Base-by-base conservation (phyloP, 2,113 vertebrate genomes). In the Capreolus pygargus region DNA sequence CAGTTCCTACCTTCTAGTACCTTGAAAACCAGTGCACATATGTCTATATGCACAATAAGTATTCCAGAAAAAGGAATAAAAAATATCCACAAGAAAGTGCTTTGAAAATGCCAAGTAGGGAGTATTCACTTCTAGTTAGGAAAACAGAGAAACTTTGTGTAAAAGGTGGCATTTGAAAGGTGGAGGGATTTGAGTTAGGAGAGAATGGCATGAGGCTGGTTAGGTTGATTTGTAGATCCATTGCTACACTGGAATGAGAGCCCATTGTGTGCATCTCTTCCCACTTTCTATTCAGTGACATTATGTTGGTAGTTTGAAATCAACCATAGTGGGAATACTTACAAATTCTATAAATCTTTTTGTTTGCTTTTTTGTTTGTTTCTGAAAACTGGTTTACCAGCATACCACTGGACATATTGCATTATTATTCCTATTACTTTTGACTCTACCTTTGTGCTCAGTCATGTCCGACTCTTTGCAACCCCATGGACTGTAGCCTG, bases 371-470 rank as follows among this genome's bases (percentile, higher is more conserved):
- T 61, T 78, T 92, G 7, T 52, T 87, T 79, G 16, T 88, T 82
- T 74, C 55, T 92, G 67, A 91, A 96, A 94, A 64, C 6, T 97
- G 81, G 14, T 50, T 83, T 94, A 47, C 92, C 6, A 94, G 84
- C 4, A 45, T 1, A 82, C 30, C 60, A 86, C 30, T 64, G 6
- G 76, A 54, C 47, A 60, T n/a, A 81, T 55, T 64, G 17, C 16
- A 67, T 61, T 58, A 78, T 95, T 79, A 47, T 96, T 94, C 11
- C 14, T 50, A 60, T 89, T 95, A 86, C 23, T 95, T 96, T 27
- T 76, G 39, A 39, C 23, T 27, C 23, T 27, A 23, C 39, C 23
- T 76, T 43, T 76, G 70, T 76, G 70, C 12, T 76, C 12, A 25
- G 39, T 43, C 39, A 43, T 76, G 21, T 76, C 39, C 0, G 1